phyloP scores from a whole-genome alignment of 2,113 vertebrate species.

The Apistogramma diplotaenia region DNA sequence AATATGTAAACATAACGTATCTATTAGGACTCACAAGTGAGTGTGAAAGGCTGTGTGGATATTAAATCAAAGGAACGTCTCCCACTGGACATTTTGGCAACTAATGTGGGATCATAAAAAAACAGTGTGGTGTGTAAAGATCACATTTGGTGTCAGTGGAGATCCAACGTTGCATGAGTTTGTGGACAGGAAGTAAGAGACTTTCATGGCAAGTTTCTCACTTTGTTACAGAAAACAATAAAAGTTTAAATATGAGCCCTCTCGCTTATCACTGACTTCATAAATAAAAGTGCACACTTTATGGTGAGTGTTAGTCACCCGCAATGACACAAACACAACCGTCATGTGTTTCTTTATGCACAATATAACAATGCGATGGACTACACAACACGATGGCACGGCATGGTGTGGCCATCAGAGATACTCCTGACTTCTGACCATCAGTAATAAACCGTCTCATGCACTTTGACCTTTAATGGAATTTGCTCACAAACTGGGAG shows the following conservation, averaged over 20 bases:
- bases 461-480: not conserved
- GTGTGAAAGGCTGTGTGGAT: not conserved
- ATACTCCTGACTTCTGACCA: not conserved
- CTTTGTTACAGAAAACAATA: not conserved
- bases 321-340: not conserved
- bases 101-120: not conserved
- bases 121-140: not conserved
- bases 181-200: not conserved
- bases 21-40: not conserved
- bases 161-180: not conserved
- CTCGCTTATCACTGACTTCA: not conserved
- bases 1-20: not conserved
- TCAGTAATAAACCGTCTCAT: not conserved
- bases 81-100: not conserved
- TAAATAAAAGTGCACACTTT: not conserved
- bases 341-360: not conserved
- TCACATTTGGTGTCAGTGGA: not conserved
- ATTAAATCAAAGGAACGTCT: not conserved
- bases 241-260: not conserved
- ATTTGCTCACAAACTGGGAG: not conserved
- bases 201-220: no score
- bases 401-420: not conserved
- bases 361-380: not conserved
- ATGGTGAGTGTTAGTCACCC: not conserved
- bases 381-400: not conserved